phyloP scores from a whole-genome alignment of 2,797 vertebrate species.

The Melanotaenia trifasciata region DNA sequence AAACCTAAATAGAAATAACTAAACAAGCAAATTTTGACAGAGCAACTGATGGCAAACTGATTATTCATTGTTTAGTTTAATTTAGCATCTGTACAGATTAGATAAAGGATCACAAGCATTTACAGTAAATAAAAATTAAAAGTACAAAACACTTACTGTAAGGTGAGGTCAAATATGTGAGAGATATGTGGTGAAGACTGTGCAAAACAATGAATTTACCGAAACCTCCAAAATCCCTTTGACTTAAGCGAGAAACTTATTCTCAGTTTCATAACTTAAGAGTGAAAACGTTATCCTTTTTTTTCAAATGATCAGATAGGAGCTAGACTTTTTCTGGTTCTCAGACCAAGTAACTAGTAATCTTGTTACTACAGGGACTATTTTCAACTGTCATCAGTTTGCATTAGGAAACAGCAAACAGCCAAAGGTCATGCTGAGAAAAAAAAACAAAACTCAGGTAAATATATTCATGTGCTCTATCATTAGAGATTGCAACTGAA shows the following conservation, averaged over 20 bases:
- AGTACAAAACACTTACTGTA: background rate
- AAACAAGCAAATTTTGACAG: background rate
- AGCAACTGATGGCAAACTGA: background rate
- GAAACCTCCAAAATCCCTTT: background rate
- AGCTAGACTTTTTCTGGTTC: background rate
- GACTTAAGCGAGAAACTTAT: constrained; percentile 6
- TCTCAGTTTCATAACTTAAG: constrained; percentile 34
- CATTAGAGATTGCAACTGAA: constrained; percentile 23
- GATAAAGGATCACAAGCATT: background rate
- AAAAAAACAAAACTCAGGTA: background rate
- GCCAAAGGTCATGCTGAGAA: constrained; percentile 10
- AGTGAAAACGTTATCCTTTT: constrained; percentile 29
- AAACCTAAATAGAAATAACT: background rate
- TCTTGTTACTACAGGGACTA: constrained; percentile 15
- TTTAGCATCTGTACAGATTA: background rate
- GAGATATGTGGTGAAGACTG: background rate
- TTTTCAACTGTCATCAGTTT: constrained; percentile 7
- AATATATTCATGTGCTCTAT: background rate
- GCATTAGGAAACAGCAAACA: constrained; percentile 1
- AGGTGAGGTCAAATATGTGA: background rate
- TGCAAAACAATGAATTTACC: background rate
- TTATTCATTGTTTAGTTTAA: background rate
- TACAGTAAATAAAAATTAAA: background rate
- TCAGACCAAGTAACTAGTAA: constrained; percentile 10
- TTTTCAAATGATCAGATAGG: constrained; percentile 11